Evolutionary conservation across 2,113 vertebrate genomes (phyloP).

Genomic region (Chrysemys picta): DNA sequence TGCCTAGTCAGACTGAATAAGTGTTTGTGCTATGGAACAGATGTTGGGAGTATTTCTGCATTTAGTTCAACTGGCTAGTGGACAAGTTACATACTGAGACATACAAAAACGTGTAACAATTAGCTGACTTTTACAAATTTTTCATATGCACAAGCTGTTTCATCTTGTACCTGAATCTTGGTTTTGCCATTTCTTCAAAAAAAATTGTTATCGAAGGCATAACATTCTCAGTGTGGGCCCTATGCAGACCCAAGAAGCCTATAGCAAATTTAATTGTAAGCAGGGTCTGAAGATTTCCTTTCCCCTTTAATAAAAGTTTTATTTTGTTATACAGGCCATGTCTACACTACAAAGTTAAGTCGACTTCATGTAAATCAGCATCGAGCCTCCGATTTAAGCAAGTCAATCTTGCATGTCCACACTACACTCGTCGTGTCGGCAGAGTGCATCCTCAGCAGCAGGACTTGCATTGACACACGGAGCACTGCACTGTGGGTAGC

Average conservation of each 20-base stretch:
- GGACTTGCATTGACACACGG: no score
- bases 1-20: background rate
- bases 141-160: fast-evolving
- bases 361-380: no score
- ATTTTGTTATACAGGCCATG: background rate
- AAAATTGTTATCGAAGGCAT: background rate
- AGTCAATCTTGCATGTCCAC: no score
- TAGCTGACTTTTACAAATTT: background rate
- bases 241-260: fast-evolving
- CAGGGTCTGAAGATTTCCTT: background rate
- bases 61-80: background rate
- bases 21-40: background rate
- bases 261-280: background rate
- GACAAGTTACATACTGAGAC: background rate
- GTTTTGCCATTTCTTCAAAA: fast-evolving
- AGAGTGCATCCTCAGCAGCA: no score
- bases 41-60: background rate
- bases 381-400: no score
- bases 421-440: no score
- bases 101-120: background rate
- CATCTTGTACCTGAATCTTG: background rate
- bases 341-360: no score
- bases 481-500: no score
- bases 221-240: fast-evolving
- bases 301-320: background rate